A percentile compares a stretch with the other conserved stretches of the same genome.
Conservation (phyloP, 2,797 vertebrate species). For the Anguilla pacifica region DNA sequence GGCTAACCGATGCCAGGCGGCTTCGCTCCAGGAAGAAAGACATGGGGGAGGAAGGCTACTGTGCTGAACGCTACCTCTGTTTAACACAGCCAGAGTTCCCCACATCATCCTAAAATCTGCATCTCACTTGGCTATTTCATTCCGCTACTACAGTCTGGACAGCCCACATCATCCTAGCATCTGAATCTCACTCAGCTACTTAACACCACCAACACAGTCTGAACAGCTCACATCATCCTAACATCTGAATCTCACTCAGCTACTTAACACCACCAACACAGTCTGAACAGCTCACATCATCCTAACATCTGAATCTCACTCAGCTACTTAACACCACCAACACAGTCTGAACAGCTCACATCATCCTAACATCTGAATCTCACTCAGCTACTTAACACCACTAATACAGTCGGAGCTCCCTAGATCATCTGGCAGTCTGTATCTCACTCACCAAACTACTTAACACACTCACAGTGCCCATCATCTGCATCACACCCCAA, state of each 20-base stretch:
- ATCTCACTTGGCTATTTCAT: neutral
- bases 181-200: no score
- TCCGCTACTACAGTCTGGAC: neutral
- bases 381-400: no score
- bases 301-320: neutral
- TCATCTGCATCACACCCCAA: neutral
- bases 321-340: neutral
- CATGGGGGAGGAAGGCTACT: conserved; percentile 31
- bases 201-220: no score
- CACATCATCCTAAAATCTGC: neutral
- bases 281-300: conserved; percentile 35
- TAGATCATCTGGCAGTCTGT: neutral
- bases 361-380: neutral
- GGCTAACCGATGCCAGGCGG: conserved; percentile 51
- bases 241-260: neutral
- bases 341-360: neutral
- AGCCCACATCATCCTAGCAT: neutral
- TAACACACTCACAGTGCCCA: neutral
- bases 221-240: no score
- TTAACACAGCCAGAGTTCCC: conserved; percentile 47
- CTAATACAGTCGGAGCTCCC: no score
- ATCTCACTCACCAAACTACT: neutral
- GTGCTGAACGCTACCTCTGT: conserved; percentile 46
- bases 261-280: neutral
- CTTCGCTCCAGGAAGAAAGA: conserved; percentile 40